These are phyloP conservation scores for Austrofundulus limnaeus DNA, from an alignment of 2,113 vertebrate species.

Conservation along the genomic window DNA sequence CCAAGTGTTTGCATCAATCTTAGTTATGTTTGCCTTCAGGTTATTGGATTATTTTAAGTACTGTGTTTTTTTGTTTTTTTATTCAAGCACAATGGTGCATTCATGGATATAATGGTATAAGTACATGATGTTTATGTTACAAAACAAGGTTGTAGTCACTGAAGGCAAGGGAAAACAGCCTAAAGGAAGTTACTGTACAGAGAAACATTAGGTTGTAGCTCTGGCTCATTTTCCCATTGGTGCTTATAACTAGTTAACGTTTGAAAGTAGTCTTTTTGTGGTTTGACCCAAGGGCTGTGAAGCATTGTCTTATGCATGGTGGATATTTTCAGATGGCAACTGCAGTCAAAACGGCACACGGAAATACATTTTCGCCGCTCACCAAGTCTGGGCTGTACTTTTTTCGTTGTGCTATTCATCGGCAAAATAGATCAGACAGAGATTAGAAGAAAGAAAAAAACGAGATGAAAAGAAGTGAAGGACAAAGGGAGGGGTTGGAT, in stretches of 20 bases:
- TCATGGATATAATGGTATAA: not conserved
- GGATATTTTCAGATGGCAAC: conserved; percentile 32
- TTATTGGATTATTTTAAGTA: conserved; percentile 22
- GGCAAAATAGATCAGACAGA: conserved; percentile 39
- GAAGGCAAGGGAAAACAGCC: conserved; percentile 4
- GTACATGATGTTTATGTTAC: not conserved
- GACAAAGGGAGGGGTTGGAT: conserved; percentile 42
- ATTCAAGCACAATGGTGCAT: conserved; percentile 12
- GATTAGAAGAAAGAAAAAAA: conserved; percentile 55
- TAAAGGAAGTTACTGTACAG: conserved; percentile 2
- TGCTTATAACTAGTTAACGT: conserved; percentile 18
- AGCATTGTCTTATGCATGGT: conserved; percentile 9
- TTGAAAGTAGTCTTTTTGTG: conserved; percentile 9
- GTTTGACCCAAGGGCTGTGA: conserved; percentile 11
- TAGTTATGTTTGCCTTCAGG: not conserved
- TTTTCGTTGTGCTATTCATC: conserved; percentile 43
- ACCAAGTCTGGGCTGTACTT: conserved; percentile 10
- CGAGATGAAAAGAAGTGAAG: conserved; percentile 45
- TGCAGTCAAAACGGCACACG: conserved; percentile 6
- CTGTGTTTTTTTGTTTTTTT: conserved; percentile 35
- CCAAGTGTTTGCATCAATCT: not conserved
- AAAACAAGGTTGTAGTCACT: conserved; percentile 18
- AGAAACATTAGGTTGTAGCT: conserved; percentile 3
- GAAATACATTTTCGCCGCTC: conserved; percentile 9
- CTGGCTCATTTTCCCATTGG: conserved; percentile 29